Evolutionary conservation across 2,797 vertebrate species (phyloP).

Genomic region (Leuciscus waleckii): DNA sequence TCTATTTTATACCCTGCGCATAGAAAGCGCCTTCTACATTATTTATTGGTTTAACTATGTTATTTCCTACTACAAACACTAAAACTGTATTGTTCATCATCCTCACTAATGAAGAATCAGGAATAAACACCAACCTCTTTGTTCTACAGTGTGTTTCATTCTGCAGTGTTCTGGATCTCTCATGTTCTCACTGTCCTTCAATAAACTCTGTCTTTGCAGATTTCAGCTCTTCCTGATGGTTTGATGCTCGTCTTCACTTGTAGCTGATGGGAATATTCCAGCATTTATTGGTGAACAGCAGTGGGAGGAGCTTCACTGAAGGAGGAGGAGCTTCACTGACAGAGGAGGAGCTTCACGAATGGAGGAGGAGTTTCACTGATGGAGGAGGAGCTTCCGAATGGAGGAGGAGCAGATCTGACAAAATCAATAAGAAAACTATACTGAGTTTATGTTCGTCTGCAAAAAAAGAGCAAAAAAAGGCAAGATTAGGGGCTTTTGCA

Average conservation of each 20-base stretch:
- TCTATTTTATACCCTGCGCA: too few relatives aligned
- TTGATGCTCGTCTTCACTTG: slow-evolving; percentile 8
- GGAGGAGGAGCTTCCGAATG: too few relatives aligned
- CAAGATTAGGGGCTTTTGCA: too few relatives aligned
- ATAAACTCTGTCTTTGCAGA: slow-evolving; percentile 1
- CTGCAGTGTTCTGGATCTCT: slow-evolving; percentile 5
- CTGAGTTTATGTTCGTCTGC: too few relatives aligned
- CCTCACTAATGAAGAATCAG: background rate
- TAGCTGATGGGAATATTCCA: slow-evolving; percentile 1
- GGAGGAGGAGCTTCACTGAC: too few relatives aligned
- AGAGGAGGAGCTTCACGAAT: too few relatives aligned
- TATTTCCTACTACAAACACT: too few relatives aligned
- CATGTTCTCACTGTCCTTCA: background rate
- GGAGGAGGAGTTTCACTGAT: background rate
- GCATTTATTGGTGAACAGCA: background rate
- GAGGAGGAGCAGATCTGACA: too few relatives aligned
- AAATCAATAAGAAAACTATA: background rate
- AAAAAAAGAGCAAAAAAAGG: too few relatives aligned
- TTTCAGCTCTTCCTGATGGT: background rate
- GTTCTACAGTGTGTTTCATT: slow-evolving; percentile 11
- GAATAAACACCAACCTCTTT: slow-evolving; percentile 3
- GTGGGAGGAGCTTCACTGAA: background rate
- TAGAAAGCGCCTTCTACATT: too few relatives aligned
- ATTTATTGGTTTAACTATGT: too few relatives aligned
- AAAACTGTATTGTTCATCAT: background rate